Conservation (phyloP, 2,888 invertebrate genomes). For the Zele albiditarsus region DNA sequence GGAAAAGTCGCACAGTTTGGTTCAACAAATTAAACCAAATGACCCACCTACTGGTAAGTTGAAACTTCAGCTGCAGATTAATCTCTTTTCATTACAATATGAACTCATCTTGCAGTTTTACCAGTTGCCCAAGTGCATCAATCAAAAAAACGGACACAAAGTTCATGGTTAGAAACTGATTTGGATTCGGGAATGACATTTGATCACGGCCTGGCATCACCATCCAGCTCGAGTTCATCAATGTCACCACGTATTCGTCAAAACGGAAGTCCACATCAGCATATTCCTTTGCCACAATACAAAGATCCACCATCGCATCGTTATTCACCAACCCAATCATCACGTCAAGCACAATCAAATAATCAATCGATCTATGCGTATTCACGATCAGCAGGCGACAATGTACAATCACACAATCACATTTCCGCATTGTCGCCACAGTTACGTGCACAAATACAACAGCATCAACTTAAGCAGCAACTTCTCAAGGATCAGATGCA, state of each 20-base stretch:
- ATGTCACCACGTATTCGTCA: constrained; percentile 58
- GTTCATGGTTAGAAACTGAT: constrained; percentile 92
- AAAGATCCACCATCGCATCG: constrained; percentile 61
- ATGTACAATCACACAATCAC: constrained; percentile 60
- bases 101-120: constrained; percentile 20
- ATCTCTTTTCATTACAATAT: neutral
- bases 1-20: constrained; percentile 83
- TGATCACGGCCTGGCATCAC: constrained; percentile 79
- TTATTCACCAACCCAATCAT: constrained; percentile 57
- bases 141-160: constrained; percentile 77
- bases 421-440: constrained; percentile 64
- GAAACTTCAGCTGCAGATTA: neutral
- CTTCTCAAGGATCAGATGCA: constrained; percentile 67
- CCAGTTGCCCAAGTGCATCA: constrained; percentile 63
- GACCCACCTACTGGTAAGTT: constrained; percentile 42
- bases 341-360: constrained; percentile 45
- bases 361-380: constrained; percentile 37
- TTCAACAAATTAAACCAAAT: constrained; percentile 76
- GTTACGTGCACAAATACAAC: constrained; percentile 66
- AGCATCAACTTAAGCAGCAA: constrained; percentile 67
- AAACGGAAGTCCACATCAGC: constrained; percentile 56
- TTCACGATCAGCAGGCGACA: constrained; percentile 25
- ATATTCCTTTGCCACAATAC: constrained; percentile 51
- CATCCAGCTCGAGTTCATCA: constrained; percentile 59
- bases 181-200: constrained; percentile 86